A percentile compares a stretch with the other conserved stretches of the same genome.
phyloP scores from a whole-genome alignment of 2,113 vertebrate genomes.

The Protobothrops flavoviridis region DNA sequence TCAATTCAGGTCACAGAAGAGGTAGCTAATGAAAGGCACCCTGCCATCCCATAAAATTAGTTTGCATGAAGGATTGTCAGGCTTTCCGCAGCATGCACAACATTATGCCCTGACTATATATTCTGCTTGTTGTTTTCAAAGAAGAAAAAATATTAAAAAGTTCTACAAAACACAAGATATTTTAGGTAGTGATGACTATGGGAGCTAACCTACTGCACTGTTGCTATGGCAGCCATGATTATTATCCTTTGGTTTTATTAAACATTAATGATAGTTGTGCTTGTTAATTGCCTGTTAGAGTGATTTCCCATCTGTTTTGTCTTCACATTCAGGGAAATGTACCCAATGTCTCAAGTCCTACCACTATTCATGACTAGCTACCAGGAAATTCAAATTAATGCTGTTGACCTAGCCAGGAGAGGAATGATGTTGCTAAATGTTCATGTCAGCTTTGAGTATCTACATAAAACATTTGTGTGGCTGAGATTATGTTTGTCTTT shows the following conservation, averaged over 20 bases:
- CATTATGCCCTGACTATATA: slow-evolving; percentile 13
- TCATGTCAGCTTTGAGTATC: neutral
- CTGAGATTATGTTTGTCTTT: neutral
- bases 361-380: slow-evolving; percentile 17
- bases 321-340: neutral
- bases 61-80: slow-evolving; percentile 30
- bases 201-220: neutral
- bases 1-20: slow-evolving; percentile 10
- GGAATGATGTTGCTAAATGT: neutral
- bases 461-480: neutral
- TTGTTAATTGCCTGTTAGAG: slow-evolving; percentile 32
- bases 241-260: slow-evolving; percentile 48
- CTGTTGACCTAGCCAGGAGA: slow-evolving; percentile 28
- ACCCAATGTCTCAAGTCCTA: slow-evolving; percentile 8
- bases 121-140: slow-evolving; percentile 11
- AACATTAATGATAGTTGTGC: slow-evolving; percentile 28
- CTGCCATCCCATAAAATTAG: slow-evolving; percentile 13
- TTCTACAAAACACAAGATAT: slow-evolving; percentile 1
- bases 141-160: neutral
- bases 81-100: slow-evolving; percentile 11
- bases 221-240: slow-evolving; percentile 43
- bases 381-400: slow-evolving; percentile 35
- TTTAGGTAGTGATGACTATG: slow-evolving; percentile 30
- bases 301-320: slow-evolving; percentile 17
- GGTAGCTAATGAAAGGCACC: slow-evolving; percentile 13